Percentiles rank a stretch among this genome's conserved stretches.
Evolutionary conservation across 1,140 invertebrate genomes (phyloP).

Genomic region (Hestina assimilis): DNA sequence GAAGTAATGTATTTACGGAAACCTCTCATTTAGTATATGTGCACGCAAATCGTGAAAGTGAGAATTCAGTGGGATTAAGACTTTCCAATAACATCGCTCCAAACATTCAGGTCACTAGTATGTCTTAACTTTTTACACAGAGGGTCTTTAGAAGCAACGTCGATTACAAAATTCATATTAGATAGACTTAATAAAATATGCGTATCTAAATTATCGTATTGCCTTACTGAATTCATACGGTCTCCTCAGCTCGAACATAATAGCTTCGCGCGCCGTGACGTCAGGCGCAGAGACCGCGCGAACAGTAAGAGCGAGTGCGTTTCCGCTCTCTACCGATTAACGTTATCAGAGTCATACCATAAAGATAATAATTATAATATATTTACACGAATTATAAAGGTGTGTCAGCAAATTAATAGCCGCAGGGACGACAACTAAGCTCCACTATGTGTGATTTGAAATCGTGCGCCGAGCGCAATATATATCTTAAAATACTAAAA

Average conservation of each 20-base stretch:
- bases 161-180: slow-evolving; percentile 77
- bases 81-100: slow-evolving; percentile 67
- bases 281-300: slow-evolving; percentile 4
- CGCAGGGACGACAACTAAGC: slow-evolving; percentile 75
- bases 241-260: slow-evolving; percentile 10
- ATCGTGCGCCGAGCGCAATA: slow-evolving; percentile 69
- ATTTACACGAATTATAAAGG: slow-evolving; percentile 77
- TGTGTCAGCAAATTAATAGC: slow-evolving; percentile 73
- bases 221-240: slow-evolving; percentile 38
- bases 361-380: slow-evolving; percentile 76
- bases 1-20: slow-evolving; percentile 60
- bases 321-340: slow-evolving; percentile 40
- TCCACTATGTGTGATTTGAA: slow-evolving; percentile 76
- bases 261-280: neutral
- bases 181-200: slow-evolving; percentile 77
- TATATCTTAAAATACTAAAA: slow-evolving; percentile 66
- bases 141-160: slow-evolving; percentile 77
- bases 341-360: slow-evolving; percentile 66
- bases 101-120: slow-evolving; percentile 78
- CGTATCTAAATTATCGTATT: slow-evolving; percentile 73
- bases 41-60: slow-evolving; percentile 72
- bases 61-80: slow-evolving; percentile 73
- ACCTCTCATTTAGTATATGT: slow-evolving; percentile 65
- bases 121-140: slow-evolving; percentile 77
- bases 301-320: neutral